These are phyloP conservation scores for Vombatus ursinus DNA, from an alignment of 2,113 vertebrate species.

Conservation along the genomic window DNA sequence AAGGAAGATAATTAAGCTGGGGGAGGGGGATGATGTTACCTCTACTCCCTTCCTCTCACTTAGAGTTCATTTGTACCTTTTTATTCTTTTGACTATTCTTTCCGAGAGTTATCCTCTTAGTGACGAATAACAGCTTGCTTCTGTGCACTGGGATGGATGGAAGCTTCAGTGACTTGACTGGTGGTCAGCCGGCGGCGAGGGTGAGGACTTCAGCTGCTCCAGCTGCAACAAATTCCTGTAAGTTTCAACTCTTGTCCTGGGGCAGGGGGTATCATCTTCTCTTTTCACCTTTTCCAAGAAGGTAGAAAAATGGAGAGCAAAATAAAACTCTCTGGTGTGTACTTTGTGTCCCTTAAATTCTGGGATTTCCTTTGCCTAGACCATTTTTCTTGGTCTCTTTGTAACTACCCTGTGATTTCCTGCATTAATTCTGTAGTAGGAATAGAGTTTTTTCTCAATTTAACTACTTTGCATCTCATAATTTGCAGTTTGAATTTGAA, in stretches of 20 bases:
- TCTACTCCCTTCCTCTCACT: neutral
- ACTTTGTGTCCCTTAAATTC: neutral
- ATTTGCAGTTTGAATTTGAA: neutral
- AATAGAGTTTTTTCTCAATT: constrained; percentile 44
- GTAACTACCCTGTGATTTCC: neutral
- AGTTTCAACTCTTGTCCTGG: constrained; percentile 41
- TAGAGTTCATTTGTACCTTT: constrained; percentile 48
- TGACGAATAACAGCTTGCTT: neutral
- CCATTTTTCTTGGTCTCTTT: neutral
- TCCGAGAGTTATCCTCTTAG: neutral
- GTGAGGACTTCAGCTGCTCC: neutral
- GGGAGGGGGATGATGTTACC: constrained; percentile 24
- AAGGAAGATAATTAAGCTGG: neutral
- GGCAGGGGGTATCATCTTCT: neutral
- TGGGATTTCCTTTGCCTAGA: neutral
- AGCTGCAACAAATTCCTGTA: constrained; percentile 50
- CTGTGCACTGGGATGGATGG: constrained; percentile 44
- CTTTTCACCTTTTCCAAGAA: neutral
- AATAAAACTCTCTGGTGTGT: neutral
- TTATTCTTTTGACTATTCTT: constrained; percentile 42
- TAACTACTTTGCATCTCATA: neutral
- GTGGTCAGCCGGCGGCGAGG: neutral
- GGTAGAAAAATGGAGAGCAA: neutral
- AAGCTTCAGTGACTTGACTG: constrained; percentile 9
- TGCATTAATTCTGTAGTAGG: neutral